These are phyloP conservation scores for Pogonognathellus flavescens DNA, from an alignment of 1,140 invertebrate genomes.

Conservation along the genomic window DNA sequence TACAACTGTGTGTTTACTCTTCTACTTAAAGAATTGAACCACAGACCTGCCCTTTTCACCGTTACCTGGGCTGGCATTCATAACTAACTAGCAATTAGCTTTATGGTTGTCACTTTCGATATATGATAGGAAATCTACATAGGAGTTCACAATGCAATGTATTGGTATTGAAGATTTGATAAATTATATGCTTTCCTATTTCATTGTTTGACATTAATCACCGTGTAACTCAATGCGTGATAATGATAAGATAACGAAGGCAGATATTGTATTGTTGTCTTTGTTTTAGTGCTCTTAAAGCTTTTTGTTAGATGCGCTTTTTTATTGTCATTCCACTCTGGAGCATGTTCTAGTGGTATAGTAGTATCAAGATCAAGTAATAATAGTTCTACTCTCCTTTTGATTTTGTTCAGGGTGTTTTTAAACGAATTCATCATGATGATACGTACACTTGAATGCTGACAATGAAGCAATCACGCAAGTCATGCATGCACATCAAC, in stretches of 20 bases:
- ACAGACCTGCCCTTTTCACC: neutral
- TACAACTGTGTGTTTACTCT: neutral
- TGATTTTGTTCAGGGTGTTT: neutral
- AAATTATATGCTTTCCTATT: slow-evolving; percentile 25
- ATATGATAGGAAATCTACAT: neutral
- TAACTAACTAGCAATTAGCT: neutral
- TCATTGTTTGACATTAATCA: slow-evolving; percentile 43
- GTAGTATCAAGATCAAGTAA: too few species aligned
- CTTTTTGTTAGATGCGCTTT: slow-evolving; percentile 4
- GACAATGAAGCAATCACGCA: too few species aligned
- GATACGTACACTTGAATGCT: too few species aligned
- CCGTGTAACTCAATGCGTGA: slow-evolving; percentile 21
- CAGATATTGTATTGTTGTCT: slow-evolving; percentile 36
- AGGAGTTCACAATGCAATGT: neutral
- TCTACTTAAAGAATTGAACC: neutral
- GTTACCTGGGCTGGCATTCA: slow-evolving; percentile 7
- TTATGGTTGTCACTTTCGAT: slow-evolving; percentile 16
- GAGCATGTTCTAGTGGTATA: neutral
- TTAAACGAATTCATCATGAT: too few species aligned
- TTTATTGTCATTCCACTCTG: slow-evolving; percentile 16
- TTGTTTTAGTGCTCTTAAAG: slow-evolving; percentile 14
- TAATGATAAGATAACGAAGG: slow-evolving; percentile 41
- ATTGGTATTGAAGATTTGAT: neutral
- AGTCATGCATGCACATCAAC: too few species aligned
- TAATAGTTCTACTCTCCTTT: neutral